Percentiles rank a stretch among this genome's conserved stretches.
Evolutionary conservation across 2,797 vertebrate genomes (phyloP).

Genomic region (Vireo griseus): DNA sequence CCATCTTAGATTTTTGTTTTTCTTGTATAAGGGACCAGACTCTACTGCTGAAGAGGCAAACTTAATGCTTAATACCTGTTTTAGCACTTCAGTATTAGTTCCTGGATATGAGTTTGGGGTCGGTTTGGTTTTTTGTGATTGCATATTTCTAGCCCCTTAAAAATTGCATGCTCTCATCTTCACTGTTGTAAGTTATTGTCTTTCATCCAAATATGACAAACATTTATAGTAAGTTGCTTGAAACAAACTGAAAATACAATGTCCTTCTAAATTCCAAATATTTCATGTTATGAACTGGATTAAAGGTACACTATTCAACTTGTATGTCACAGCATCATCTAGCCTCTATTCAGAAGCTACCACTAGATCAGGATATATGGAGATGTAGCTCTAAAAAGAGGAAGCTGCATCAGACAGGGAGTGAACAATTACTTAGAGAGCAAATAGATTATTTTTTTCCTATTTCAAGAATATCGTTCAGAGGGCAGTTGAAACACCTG

Average conservation of each 20-base stretch:
- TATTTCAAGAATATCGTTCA: not conserved
- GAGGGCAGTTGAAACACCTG: not conserved
- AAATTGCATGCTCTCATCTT: not conserved
- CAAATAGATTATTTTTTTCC: not conserved
- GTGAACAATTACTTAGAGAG: not conserved
- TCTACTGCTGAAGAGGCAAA: not conserved
- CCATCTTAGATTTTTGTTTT: not conserved
- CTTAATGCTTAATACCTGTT: not conserved
- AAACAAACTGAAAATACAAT: not conserved
- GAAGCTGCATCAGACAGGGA: not conserved
- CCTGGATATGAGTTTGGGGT: not conserved
- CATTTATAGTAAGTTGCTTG: not conserved
- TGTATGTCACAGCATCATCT: not conserved
- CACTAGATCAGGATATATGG: not conserved
- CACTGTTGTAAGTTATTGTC: not conserved
- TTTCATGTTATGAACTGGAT: slow-evolving; percentile 12
- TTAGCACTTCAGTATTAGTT: not conserved
- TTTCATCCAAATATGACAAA: not conserved
- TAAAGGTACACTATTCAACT: not conserved
- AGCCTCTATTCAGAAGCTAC: not conserved
- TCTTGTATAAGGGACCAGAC: not conserved
- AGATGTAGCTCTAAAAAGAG: slow-evolving; percentile 9
- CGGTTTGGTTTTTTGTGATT: not conserved
- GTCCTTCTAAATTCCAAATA: not conserved
- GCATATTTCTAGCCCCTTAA: not conserved